phyloP scores from a whole-genome alignment of 2,888 invertebrate genomes.

The Lycocerus yunnanus region DNA sequence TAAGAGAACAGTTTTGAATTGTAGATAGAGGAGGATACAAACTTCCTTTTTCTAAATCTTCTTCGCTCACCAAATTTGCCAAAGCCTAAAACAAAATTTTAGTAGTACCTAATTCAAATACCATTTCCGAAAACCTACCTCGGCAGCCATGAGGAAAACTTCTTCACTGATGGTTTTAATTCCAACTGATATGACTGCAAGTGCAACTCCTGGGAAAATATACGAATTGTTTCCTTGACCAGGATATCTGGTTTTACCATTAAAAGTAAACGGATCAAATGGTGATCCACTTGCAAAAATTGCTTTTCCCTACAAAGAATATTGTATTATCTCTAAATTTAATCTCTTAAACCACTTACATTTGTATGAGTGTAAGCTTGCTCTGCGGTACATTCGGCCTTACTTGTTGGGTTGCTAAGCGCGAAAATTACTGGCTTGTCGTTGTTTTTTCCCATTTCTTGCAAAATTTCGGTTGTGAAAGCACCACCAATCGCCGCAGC shows the following conservation, averaged over 20 bases:
- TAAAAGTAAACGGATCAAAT: slow-evolving; percentile 81
- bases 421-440: slow-evolving; percentile 94
- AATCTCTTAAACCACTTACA: slow-evolving; percentile 58
- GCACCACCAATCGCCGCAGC: slow-evolving; percentile 93
- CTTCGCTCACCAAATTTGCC: slow-evolving; percentile 78
- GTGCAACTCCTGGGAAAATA: slow-evolving; percentile 95
- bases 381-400: slow-evolving; percentile 99
- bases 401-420: slow-evolving; percentile 96
- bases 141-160: slow-evolving; percentile 88
- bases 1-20: slow-evolving; percentile 84
- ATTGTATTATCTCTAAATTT: neutral
- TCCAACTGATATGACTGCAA: slow-evolving; percentile 88
- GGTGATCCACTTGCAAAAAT: slow-evolving; percentile 98
- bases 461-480: slow-evolving; percentile 87
- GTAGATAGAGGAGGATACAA: slow-evolving; percentile 88
- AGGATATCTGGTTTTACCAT: slow-evolving; percentile 81
- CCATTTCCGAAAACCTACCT: slow-evolving; percentile 62
- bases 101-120: neutral
- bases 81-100: slow-evolving; percentile 63
- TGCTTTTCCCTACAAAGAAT: slow-evolving; percentile 72
- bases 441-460: slow-evolving; percentile 83
- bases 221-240: slow-evolving; percentile 99
- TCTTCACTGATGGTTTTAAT: slow-evolving; percentile 90
- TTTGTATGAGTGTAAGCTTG: slow-evolving; percentile 88
- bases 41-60: slow-evolving; percentile 81